These are phyloP conservation scores for Apis cerana DNA, from an alignment of 1,140 invertebrate species.

Conservation along the genomic window DNA sequence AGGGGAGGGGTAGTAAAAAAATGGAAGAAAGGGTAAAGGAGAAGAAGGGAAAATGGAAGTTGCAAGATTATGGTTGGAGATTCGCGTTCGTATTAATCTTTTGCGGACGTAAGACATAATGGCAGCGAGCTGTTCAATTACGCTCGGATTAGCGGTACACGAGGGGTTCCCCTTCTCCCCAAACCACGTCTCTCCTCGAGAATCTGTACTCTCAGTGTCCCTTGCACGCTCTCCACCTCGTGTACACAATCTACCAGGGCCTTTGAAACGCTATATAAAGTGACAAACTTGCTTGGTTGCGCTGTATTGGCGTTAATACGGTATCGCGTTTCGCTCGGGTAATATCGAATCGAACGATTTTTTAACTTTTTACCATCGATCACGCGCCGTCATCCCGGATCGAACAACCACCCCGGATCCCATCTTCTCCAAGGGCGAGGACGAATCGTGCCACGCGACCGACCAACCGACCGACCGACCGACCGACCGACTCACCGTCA, in stretches of 20 bases:
- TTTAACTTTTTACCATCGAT: background rate
- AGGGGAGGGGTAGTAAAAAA: no score
- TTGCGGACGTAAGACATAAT: constrained; percentile 59
- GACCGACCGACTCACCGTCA: no score
- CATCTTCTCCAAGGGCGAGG: no score
- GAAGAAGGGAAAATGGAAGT: background rate
- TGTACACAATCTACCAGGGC: constrained; percentile 65
- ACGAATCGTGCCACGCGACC: no score
- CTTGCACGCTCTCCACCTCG: constrained; percentile 66
- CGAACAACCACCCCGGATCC: no score
- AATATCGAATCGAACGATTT: background rate
- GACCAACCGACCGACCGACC: no score
- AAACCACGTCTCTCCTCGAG: constrained; percentile 46
- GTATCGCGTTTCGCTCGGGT: constrained; percentile 45
- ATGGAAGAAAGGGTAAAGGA: background rate
- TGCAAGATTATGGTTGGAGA: constrained; percentile 28
- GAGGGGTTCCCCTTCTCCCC: constrained; percentile 64
- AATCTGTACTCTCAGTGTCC: constrained; percentile 63
- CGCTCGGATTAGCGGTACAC: constrained; percentile 68
- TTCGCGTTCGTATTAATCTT: constrained; percentile 50
- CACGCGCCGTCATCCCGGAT: no score
- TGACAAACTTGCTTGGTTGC: constrained; percentile 72
- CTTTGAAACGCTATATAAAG: constrained; percentile 78
- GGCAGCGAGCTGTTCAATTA: constrained; percentile 66
- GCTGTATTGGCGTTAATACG: constrained; percentile 65